Base-by-base conservation (phyloP, 2,888 invertebrate genomes). In the Rutpela maculata region DNA sequence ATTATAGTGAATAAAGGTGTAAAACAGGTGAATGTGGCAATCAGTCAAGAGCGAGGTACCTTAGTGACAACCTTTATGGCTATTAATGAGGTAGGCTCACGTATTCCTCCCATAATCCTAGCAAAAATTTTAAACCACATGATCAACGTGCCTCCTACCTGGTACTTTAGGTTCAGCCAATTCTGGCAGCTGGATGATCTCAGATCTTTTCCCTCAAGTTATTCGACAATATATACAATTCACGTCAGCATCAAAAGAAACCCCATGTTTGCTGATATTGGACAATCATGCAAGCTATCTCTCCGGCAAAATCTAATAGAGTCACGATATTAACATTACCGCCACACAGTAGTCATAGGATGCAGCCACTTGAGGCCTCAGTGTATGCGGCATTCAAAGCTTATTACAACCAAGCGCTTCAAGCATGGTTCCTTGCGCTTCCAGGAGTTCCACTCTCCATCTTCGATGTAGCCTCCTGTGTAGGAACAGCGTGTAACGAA, bases 361-460 rank as follows among this genome's bases (percentile, higher is more conserved):
- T 90, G 69, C 90, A 90, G 83, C 90, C 89, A 10, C 81, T 90
- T 22, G 88, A 90, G 80, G 84, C 88, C 9, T 84, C 87, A 17
- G 84, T 89, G 5, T 88, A 85, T 81, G 88, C 87, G 11, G 89
- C 89, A 18, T 87, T 90, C 59, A 90, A 90, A 73, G 80, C 82
- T 26, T 83, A 77, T 78, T 86, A 85, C 75, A 84, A 85, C 75
- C 78, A 81, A 31, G 85, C n/a, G n/a, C n/a, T n/a, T n/a, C n/a
- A n/a, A n/a, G n/a, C n/a, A n/a, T n/a, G n/a, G 87, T 76, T 89
- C 81, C 76, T 89, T 76, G 76, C 81, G 76, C 83, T 90, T 83
- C 89, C 89, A 10, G 89, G 89, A 6, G 86, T 86, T 80, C 83
- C 87, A 15, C 81, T 89, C 10, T 86, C 88, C 2, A 89, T 90